Evolutionary conservation across 2,113 vertebrate species (phyloP), one percentile per base, ranked within the genome.

Genomic region (Oenanthe melanoleuca): DNA sequence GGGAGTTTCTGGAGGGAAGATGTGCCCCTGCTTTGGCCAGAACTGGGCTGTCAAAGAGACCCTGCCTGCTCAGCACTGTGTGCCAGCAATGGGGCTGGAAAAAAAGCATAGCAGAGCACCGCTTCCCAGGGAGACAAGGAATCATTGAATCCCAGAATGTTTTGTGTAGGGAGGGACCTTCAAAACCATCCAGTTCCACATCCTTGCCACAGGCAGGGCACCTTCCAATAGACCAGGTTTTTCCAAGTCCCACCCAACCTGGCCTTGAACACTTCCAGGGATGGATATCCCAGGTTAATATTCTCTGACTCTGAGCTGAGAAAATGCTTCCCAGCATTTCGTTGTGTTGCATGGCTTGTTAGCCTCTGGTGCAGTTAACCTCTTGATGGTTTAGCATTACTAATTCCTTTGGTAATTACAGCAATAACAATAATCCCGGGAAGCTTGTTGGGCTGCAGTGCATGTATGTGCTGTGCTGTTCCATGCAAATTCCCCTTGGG

Each of bases 321-420:
- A 63, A 86, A 88, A 63, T 3, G 6, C 70, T 63, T 80, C 63
- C 38, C 74, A 42, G 71, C 42, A 8, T 37, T 66, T 25, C 2
- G 1, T 4, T 5, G 29, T 25, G 25, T 20, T 2, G 0, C 57
- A 24, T 3, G 4, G 38, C 33, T 77, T 21, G 11, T 87, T 42
- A 92, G 71, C 45, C 67, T 74, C 47, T 52, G 16, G 50, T n/a
- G 61, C 5, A 14, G 69, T 75, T 86, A 53, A 71, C 72, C 90
- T 74, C 61, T 61, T 25, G 3, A 22, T 2, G 9, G 55, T 82
- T 86, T 69, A 73, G 83, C 86, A 38, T 92, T 65, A 65, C 80
- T 93, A 92, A 95, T 89, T 88, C 88, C 75, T 88, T 38, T 69
- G 86, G 82, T 86, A 93, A 95, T 88, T 93, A 85, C 11, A 26